These are phyloP conservation scores for Protobothrops flavoviridis DNA, from an alignment of 2,113 vertebrate species.

Conservation along the genomic window DNA sequence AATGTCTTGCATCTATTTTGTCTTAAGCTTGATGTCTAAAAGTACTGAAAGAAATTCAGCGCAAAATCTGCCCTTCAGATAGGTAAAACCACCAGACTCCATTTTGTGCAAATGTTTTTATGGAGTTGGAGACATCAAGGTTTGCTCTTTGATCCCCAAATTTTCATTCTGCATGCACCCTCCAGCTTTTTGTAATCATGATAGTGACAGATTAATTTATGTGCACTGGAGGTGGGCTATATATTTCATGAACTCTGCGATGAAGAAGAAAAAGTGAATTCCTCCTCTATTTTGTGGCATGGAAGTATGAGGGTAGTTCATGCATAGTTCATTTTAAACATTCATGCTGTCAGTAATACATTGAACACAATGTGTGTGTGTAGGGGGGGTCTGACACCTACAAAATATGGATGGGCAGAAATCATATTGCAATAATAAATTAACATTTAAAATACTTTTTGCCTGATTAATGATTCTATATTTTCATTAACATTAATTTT, in stretches of 20 bases:
- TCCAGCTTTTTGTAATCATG: neutral
- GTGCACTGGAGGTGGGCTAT: neutral
- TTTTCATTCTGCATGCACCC: neutral
- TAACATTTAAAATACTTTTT: neutral
- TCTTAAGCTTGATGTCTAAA: neutral
- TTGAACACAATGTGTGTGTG: neutral
- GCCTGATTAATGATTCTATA: neutral
- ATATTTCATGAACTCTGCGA: neutral
- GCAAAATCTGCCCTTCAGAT: neutral
- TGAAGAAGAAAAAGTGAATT: neutral
- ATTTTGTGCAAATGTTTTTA: neutral
- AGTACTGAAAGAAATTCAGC: neutral
- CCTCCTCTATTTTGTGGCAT: neutral
- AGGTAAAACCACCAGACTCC: neutral
- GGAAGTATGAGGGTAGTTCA: neutral
- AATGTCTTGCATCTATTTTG: neutral
- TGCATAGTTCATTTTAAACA: neutral
- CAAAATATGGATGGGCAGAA: neutral
- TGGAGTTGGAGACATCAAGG: neutral
- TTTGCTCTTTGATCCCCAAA: neutral
- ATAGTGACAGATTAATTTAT: neutral
- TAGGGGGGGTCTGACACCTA: neutral
- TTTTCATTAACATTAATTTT: neutral
- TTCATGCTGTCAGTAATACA: neutral
- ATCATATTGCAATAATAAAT: neutral